Percentiles rank a stretch among this genome's conserved stretches.
Evolutionary conservation across 2,888 invertebrate species (phyloP).

Genomic region (Mesochorus sp.): DNA sequence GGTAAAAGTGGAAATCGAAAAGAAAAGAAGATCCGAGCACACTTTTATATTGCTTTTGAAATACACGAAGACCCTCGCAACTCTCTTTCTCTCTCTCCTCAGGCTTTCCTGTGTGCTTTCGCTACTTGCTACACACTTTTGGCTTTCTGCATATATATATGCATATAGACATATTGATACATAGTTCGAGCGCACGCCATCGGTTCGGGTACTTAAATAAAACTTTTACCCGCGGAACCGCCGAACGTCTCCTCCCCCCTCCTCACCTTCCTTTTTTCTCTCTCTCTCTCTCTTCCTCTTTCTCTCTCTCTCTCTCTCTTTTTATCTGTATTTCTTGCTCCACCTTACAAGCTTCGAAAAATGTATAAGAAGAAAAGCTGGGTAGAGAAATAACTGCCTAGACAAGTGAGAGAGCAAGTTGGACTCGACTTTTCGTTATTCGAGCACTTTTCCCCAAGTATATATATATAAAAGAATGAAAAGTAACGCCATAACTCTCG

Average conservation of each 20-base stretch:
- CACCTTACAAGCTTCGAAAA: constrained; percentile 37
- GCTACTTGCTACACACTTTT: constrained; percentile 7
- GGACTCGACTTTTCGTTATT: constrained; percentile 50
- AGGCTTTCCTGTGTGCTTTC: constrained; percentile 14
- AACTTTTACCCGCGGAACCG: constrained; percentile 61
- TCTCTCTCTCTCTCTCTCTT: no score
- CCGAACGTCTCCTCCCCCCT: constrained; percentile 25
- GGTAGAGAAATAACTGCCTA: constrained; percentile 36
- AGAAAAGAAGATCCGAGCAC: constrained; percentile 56
- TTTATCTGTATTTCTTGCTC: no score
- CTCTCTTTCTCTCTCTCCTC: background rate
- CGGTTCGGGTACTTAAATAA: constrained; percentile 65
- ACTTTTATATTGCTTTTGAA: constrained; percentile 65
- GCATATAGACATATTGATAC: background rate
- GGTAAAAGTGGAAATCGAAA: constrained; percentile 48
- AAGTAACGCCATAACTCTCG: constrained; percentile 24
- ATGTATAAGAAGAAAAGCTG: constrained; percentile 8
- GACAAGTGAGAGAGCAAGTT: constrained; percentile 33
- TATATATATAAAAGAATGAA: constrained; percentile 8
- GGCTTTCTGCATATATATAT: background rate
- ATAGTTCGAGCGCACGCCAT: constrained; percentile 44
- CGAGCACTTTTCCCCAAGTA: constrained; percentile 27
- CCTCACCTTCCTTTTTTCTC: no score
- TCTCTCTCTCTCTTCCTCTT: no score
- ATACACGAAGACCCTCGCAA: constrained; percentile 48